Base-by-base conservation (phyloP, 2,797 vertebrate species). In the Sebastes steindachneri region DNA sequence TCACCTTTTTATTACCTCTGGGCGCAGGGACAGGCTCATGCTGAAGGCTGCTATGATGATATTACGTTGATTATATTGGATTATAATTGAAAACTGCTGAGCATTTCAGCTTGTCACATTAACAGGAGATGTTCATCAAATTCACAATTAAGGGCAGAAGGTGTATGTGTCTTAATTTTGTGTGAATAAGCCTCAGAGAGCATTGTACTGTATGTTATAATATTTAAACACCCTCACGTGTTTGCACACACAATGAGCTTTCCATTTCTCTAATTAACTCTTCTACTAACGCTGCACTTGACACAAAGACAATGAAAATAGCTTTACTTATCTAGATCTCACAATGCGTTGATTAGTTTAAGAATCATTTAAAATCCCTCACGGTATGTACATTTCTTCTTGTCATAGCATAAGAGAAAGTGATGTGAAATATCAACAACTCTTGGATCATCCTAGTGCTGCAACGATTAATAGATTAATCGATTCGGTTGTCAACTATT, bases 1-100 rank as follows among this genome's bases (percentile, higher is more conserved):
- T 81, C 83, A 85, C 73, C 75, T 84, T 77, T 90, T 91, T 90
- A 89, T 93, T 93, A 87, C 74, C 82, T 89, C 81, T 84, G 86
- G 79, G 70, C 29, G 0, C 15, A 6, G 82, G 79, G 75, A 79
- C 68, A 5, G 31, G 19, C 29, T 76, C 33, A 1, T 14, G 26
- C 45, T 55, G 57, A 77, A 72, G 68, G 48, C 70, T 76, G 31
- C 71, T 48, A 59, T 25, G 3, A 55, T n/a, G 65, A 80, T 82
- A 84, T 80, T 83, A 63, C 76, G 25, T 14, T 62, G 25, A 81
- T 68, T 31, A 73, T 57, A 68, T 26, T 82, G 58, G 26, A 55
- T 72, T 73, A 59, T 63, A 80, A 87, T 41, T 80, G 25, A 78
- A 77, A 77, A 37, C 14, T 77, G 23, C 75, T 59, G 17, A 57